phyloP scores from a whole-genome alignment of 1,140 invertebrate genomes.

The Drosophila orosa region DNA sequence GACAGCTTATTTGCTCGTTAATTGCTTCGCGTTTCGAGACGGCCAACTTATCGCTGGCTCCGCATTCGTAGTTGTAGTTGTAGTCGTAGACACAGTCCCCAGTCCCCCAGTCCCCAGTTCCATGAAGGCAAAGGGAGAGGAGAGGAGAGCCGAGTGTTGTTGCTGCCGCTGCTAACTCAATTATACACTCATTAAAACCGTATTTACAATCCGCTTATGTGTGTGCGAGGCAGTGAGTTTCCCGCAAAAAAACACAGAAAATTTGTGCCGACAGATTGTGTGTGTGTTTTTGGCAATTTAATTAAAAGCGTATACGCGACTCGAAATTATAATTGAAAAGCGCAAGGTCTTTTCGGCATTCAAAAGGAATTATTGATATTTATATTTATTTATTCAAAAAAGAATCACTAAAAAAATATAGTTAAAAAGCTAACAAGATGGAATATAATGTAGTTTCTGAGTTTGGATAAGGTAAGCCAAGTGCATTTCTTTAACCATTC shows the following conservation, averaged over 20 bases:
- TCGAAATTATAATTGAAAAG: slow-evolving; percentile 3
- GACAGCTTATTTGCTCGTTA: slow-evolving; percentile 56
- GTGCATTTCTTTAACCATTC: neutral
- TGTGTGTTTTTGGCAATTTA: slow-evolving; percentile 55
- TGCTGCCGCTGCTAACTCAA: slow-evolving; percentile 52
- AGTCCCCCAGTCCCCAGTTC: slow-evolving; percentile 6
- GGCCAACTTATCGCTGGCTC: slow-evolving; percentile 41
- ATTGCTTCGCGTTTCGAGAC: slow-evolving; percentile 51
- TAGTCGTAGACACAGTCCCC: slow-evolving; percentile 6
- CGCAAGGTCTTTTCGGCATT: neutral
- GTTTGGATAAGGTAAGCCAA: neutral
- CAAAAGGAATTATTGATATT: neutral
- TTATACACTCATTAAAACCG: slow-evolving; percentile 63
- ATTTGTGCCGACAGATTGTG: slow-evolving; percentile 51
- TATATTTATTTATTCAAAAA: neutral
- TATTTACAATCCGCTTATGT: slow-evolving; percentile 44
- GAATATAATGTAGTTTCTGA: too few species aligned
- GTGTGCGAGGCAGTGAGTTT: slow-evolving; percentile 17
- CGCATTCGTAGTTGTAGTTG: slow-evolving; percentile 4
- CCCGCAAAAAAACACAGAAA: slow-evolving; percentile 41
- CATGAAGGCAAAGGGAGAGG: neutral
- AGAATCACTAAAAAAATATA: neutral
- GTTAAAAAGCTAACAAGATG: too few species aligned
- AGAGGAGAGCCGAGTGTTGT: slow-evolving; percentile 13
- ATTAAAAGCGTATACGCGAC: slow-evolving; percentile 44